Evolutionary conservation across 2,888 invertebrate species (phyloP), one percentile per base, ranked within the genome.

Genomic region (Loripinus fragilis): DNA sequence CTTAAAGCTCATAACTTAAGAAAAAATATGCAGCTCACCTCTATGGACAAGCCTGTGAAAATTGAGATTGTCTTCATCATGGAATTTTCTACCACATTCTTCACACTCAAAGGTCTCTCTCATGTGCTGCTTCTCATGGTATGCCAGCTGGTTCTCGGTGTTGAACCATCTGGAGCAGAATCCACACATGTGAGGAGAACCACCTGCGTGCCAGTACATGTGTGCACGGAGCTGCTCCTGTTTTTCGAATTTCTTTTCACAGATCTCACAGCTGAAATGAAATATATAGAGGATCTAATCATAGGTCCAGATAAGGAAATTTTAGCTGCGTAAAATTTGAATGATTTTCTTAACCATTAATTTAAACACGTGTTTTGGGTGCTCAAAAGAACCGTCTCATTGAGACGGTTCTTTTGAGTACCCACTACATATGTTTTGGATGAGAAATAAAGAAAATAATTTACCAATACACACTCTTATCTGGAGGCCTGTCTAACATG

Each of bases 81-180:
- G 2, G 20, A 60, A 60, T 10, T 33, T 33, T 28, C 33, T 60
- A 20, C 33, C 30, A 60, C 60, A 60, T 33, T 33, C 20, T 33
- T 60, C 60, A 33, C 60, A 60, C 2, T 33, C 33, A 33, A 33
- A 60, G 17, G 5, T 30, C 33, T 60, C 60, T 33, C 28, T 60
- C 7, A 33, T 60, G 60, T 60, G 60, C 2, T 30, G 30, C 20
- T 33, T 30, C 28, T 60, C 60, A 60, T 60, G 60, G 33, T 60
- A 33, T 20, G 3, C 60, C 8, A 60, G 28, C 60, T 33, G 30
- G 17, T 12, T 12, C 3, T 20, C 60, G 5, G 3, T 60, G 17
- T 33, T 5, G 60, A 60, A 60, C 60, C 60, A 60, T 33, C 33
- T 60, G 30, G n/a, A n/a, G 33, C 60, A 60, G 60, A 60, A 60